These are phyloP conservation scores for Coilia nasus DNA, from an alignment of 2,797 vertebrate genomes.

Conservation along the genomic window DNA sequence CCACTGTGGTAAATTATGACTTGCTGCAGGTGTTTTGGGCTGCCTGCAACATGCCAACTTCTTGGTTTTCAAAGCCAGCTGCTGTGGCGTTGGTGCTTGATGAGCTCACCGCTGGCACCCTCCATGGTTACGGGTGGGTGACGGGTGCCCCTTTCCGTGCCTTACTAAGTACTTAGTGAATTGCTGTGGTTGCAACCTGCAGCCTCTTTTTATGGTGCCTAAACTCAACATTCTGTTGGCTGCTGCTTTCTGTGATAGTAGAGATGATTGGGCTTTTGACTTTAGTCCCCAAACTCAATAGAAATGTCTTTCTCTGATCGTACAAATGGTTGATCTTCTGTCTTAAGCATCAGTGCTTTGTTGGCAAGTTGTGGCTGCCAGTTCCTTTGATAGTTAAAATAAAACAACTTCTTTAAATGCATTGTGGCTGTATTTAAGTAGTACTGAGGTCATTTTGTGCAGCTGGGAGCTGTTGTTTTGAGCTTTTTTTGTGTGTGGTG, in stretches of 20 bases:
- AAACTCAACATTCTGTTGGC: neutral
- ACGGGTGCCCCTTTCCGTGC: neutral
- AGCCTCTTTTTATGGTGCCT: neutral
- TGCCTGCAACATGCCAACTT: neutral
- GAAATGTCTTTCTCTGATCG: no score
- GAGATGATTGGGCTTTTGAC: neutral
- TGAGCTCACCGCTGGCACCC: neutral
- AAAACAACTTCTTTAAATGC: conserved; percentile 3
- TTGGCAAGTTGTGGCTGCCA: neutral
- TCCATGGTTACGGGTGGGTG: neutral
- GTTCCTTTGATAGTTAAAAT: neutral
- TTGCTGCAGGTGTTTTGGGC: conserved; percentile 2
- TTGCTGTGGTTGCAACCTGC: neutral
- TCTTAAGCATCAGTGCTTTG: no score
- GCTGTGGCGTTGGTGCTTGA: neutral
- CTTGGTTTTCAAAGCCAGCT: neutral
- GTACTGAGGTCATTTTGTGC: no score
- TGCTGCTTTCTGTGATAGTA: neutral
- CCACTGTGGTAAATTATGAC: neutral
- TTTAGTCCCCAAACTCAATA: neutral
- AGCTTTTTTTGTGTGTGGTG: no score
- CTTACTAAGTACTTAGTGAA: neutral
- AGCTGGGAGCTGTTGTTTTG: no score
- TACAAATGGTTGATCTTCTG: no score
- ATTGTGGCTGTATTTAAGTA: no score